Conservation (phyloP, 2,113 vertebrate genomes). For the Lepus timidus region DNA sequence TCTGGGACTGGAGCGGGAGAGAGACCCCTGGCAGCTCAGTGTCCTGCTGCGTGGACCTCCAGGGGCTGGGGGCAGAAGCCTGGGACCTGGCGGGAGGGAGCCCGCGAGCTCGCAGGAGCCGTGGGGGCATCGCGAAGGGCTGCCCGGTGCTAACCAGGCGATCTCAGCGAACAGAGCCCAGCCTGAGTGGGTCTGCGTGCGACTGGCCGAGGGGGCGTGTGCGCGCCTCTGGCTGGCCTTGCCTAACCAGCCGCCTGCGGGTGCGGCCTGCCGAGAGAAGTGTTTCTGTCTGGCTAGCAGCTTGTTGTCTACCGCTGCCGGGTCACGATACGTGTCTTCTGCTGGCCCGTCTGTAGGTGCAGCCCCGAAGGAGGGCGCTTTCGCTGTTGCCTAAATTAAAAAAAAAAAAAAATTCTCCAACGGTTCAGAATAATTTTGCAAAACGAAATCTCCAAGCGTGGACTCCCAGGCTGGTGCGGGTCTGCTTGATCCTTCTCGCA, state of each 20-base stretch:
- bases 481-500: background rate
- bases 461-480: background rate
- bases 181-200: background rate
- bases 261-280: background rate
- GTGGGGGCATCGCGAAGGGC: background rate
- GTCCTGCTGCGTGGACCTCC: background rate
- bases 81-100: background rate
- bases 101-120: background rate
- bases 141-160: rapidly evolving
- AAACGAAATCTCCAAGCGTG: slow-evolving; percentile 13
- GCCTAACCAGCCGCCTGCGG: background rate
- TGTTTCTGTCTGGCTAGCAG: background rate
- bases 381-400: background rate
- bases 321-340: background rate
- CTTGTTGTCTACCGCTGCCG: background rate
- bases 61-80: background rate
- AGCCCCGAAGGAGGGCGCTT: background rate
- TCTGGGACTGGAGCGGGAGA: background rate
- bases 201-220: background rate
- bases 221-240: background rate
- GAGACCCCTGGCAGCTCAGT: background rate
- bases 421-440: slow-evolving; percentile 3
- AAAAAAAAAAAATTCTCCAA: background rate
- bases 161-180: rapidly evolving
- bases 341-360: background rate